Percentiles rank a stretch among this genome's conserved stretches.
Conservation (phyloP, 1,140 invertebrate genomes). For the Oppia nitens region DNA sequence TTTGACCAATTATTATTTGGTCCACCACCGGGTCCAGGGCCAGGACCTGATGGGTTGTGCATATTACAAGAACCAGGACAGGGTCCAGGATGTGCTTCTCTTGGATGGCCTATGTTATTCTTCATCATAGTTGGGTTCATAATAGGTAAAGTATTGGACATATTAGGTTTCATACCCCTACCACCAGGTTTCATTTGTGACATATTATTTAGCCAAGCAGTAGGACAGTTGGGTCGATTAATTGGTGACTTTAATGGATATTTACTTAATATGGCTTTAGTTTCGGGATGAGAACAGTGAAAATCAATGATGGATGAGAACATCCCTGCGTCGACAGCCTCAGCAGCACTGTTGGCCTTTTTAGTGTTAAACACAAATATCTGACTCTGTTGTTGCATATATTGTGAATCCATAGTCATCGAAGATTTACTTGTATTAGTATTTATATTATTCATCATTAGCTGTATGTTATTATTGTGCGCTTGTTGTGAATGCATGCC, state of each 20-base stretch:
- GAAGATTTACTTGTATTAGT: not conserved
- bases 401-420: slow-evolving; percentile 25
- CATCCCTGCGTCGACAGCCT: slow-evolving; percentile 69
- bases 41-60: slow-evolving; percentile 15
- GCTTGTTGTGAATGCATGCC: not conserved
- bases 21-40: slow-evolving; percentile 18
- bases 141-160: slow-evolving; percentile 24
- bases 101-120: not conserved
- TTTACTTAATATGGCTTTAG: slow-evolving; percentile 88
- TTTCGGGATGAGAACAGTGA: slow-evolving; percentile 82
- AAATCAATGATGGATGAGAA: slow-evolving; percentile 82
- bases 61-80: slow-evolving; percentile 13
- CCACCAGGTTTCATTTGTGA: slow-evolving; percentile 47
- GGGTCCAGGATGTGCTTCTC: slow-evolving; percentile 5
- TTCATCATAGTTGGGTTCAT: not conserved
- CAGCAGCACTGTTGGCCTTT: slow-evolving; percentile 83
- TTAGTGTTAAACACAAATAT: slow-evolving; percentile 93
- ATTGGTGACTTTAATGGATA: slow-evolving; percentile 72
- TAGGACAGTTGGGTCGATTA: slow-evolving; percentile 50
- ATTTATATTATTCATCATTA: not conserved
- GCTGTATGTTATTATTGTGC: not conserved
- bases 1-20: slow-evolving; percentile 11
- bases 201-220: slow-evolving; percentile 61
- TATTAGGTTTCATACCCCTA: slow-evolving; percentile 36
- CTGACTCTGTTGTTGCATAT: slow-evolving; percentile 90